A percentile compares a stretch with the other conserved stretches of the same genome.
Conservation (phyloP, 2,113 vertebrate species). For the Lathamus discolor region DNA sequence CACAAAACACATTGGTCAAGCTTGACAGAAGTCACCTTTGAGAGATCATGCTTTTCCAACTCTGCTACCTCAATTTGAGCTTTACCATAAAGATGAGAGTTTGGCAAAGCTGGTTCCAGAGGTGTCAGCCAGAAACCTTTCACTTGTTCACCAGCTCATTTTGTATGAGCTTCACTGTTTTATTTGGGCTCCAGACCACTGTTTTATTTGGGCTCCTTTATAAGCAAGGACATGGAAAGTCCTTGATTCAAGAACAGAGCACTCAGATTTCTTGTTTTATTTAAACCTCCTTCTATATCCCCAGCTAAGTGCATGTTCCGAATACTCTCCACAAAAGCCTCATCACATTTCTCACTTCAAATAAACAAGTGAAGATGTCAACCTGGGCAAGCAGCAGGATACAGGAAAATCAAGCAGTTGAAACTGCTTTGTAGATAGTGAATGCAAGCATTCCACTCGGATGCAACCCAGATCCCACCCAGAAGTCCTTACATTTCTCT, state of each 20-base stretch:
- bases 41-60: not conserved
- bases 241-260: not conserved
- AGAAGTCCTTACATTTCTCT: not conserved
- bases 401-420: not conserved
- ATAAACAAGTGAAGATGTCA: not conserved
- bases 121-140: not conserved
- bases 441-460: not conserved
- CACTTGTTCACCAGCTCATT: not conserved
- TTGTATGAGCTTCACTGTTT: not conserved
- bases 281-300: not conserved
- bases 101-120: not conserved
- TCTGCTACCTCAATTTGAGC: not conserved
- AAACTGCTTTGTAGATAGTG: not conserved
- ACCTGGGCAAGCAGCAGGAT: not conserved
- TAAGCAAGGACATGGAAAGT: not conserved
- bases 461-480: not conserved
- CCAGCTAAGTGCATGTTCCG: not conserved
- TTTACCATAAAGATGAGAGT: not conserved
- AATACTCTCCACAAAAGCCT: not conserved
- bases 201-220: not conserved
- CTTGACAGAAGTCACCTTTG: accelerated
- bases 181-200: not conserved
- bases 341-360: not conserved
- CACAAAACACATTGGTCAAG: not conserved
- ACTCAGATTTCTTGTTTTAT: not conserved